These are phyloP conservation scores for Prolemur simus DNA, from an alignment of 2,113 vertebrate genomes.

Conservation along the genomic window DNA sequence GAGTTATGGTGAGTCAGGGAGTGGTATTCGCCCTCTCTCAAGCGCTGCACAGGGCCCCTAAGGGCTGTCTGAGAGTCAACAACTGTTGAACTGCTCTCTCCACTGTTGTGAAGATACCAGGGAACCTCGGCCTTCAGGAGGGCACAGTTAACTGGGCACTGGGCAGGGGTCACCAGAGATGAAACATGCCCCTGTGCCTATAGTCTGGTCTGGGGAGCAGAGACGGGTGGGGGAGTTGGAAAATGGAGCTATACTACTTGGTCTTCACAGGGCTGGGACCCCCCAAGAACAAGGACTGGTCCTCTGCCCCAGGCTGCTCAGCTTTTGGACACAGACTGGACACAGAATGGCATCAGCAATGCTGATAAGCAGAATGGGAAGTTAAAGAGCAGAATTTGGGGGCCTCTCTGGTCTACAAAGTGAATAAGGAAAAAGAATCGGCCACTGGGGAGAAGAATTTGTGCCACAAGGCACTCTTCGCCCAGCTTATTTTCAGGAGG, in stretches of 20 bases:
- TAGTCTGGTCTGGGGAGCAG: not conserved
- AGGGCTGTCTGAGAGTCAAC: not conserved
- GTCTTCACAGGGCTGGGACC: not conserved
- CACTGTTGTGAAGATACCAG: not conserved
- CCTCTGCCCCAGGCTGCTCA: not conserved
- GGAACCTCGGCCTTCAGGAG: not conserved
- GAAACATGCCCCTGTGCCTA: not conserved
- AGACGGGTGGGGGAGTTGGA: not conserved
- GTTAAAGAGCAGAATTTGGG: not conserved
- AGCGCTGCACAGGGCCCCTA: not conserved
- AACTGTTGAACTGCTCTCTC: not conserved
- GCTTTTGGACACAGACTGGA: not conserved
- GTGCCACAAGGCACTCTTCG: too few relatives aligned
- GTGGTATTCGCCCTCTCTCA: not conserved
- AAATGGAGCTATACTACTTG: not conserved
- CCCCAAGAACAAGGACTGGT: not conserved
- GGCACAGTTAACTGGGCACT: not conserved
- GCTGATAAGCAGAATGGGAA: not conserved
- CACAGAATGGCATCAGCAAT: not conserved
- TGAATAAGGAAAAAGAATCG: not conserved
- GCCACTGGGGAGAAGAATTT: not conserved
- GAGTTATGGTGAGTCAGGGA: slow-evolving; percentile 55
- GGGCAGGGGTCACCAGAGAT: not conserved
- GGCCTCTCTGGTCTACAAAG: not conserved
- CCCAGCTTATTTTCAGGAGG: not conserved